Base-by-base conservation (phyloP, 2,888 invertebrate genomes). In the Tipula vernalis region DNA sequence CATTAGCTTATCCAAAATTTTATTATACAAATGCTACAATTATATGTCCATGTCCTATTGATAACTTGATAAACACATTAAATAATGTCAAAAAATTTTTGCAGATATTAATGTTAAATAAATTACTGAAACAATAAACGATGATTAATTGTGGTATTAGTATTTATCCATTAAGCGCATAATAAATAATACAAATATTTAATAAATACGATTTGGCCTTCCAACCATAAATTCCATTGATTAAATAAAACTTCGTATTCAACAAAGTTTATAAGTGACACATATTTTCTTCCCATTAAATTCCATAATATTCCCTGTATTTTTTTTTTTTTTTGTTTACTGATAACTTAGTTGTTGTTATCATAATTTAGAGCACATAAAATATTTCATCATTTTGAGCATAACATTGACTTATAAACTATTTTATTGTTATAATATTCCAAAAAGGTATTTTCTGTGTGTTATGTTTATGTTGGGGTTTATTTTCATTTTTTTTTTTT, bases 371-470 rank as follows among this genome's bases (percentile, higher is more conserved):
- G 8, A 71, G 71, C 71, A 71, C 71, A 71, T 71, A 71, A 71
- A 71, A 71, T 71, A 71, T 71, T 28, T 71, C 71, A 71, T 71
- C 71, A 57, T 57, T 57, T 18, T 18, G 15, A 57, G 6, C 18
- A 71, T 71, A 71, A 71, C 71, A 71, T 71, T 71, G 71, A 71
- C 71, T 71, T 71, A 71, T 71, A 71, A 71, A 71, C 71, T 71
- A 71, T 71, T 71, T 71, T 71, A 71, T 71, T 71, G 28, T 28
- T 18, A 71, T 71, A 71, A 71, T 71, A 71, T 71, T 28, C 71
- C 8, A 12, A 10, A 51, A 71, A 71, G 71, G 71, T 71, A 71
- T 71, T 71, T 57, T 28, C 71, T 28, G 10, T 18, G 28, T 28
- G 28, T 28, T 28, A 28, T 71, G 71, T 71, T 28, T 28, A 28